Conservation (phyloP, 1,140 invertebrate genomes). For the Papilio xuthus region DNA sequence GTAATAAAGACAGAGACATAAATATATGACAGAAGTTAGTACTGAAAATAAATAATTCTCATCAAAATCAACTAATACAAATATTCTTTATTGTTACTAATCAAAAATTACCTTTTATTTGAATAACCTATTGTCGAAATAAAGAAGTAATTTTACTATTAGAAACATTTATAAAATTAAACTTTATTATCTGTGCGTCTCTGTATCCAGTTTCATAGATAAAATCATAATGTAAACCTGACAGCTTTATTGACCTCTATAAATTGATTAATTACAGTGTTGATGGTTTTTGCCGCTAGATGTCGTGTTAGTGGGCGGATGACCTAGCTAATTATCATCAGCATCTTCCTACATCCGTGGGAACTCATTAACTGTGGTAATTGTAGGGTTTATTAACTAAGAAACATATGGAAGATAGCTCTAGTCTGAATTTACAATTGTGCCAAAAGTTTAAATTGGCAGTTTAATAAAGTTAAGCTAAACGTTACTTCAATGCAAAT, state of each 20-base stretch:
- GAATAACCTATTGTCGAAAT: not conserved
- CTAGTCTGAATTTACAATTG: too few species aligned
- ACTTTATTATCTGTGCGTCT: not conserved
- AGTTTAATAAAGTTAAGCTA: not conserved
- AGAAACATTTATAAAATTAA: not conserved
- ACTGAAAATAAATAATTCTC: not conserved
- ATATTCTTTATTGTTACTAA: too few species aligned
- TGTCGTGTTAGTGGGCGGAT: slow-evolving; percentile 40
- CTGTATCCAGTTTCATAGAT: slow-evolving; percentile 6
- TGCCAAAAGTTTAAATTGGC: not conserved
- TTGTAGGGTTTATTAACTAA: not conserved
- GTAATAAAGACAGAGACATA: not conserved
- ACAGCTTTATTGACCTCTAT: slow-evolving; percentile 35
- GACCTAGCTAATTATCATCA: slow-evolving; percentile 40
- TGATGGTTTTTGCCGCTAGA: slow-evolving; percentile 39
- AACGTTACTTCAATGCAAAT: not conserved
- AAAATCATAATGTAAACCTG: slow-evolving; percentile 28
- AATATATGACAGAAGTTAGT: not conserved
- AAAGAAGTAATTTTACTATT: not conserved
- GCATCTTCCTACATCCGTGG: slow-evolving; percentile 35
- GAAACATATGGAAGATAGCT: not conserved
- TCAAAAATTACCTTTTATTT: not conserved
- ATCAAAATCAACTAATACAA: too few species aligned
- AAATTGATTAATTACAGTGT: slow-evolving; percentile 42
- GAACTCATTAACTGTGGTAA: not conserved